Conservation (phyloP, 2,113 vertebrate species). For the Labeo catla region DNA sequence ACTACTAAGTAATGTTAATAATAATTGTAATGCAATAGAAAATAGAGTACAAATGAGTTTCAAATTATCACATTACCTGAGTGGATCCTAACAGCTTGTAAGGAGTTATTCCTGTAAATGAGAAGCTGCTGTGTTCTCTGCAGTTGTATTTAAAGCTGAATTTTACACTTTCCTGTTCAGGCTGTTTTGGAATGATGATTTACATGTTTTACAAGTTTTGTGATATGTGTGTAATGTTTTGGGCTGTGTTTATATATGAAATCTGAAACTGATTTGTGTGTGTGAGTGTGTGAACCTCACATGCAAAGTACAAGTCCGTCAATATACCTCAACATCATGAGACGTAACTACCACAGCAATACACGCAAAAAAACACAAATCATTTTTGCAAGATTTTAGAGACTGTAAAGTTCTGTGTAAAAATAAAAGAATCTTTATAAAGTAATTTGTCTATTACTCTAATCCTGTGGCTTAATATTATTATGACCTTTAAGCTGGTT, state of each 20-base stretch:
- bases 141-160: background rate
- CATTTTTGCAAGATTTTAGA: background rate
- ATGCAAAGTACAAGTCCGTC: background rate
- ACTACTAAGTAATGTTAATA: background rate
- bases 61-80: background rate
- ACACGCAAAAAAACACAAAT: background rate
- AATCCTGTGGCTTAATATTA: background rate
- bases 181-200: background rate
- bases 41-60: background rate
- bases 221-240: background rate
- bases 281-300: background rate
- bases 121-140: background rate
- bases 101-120: background rate
- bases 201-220: background rate
- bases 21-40: background rate
- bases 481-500: background rate
- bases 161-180: background rate
- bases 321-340: background rate
- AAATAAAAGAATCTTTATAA: background rate
- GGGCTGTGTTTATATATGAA: background rate
- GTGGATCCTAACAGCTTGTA: background rate
- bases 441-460: background rate
- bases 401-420: background rate
- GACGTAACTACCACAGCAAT: background rate
- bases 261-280: background rate